These are phyloP conservation scores for Andrena bucephala DNA, from an alignment of 2,888 invertebrate species.

Conservation along the genomic window DNA sequence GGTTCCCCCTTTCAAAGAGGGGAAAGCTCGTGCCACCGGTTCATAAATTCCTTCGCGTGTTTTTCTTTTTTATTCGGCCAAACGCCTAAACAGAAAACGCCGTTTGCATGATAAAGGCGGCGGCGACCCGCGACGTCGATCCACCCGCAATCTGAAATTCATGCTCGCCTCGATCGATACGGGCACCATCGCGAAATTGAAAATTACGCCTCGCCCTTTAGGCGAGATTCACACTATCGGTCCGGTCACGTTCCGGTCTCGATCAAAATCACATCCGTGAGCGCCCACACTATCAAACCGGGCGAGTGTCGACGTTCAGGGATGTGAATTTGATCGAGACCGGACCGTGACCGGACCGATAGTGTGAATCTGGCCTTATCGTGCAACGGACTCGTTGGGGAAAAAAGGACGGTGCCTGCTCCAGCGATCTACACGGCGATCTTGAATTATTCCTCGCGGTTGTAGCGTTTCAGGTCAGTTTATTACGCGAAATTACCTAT, in stretches of 20 bases:
- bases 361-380: no score
- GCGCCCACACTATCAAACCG: no score
- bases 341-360: no score
- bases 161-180: slow-evolving; percentile 50
- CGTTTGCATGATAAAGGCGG: slow-evolving; percentile 58
- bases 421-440: slow-evolving; percentile 3
- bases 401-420: background rate
- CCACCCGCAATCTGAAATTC: slow-evolving; percentile 51
- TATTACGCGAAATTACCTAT: no score
- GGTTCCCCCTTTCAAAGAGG: background rate
- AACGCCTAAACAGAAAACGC: slow-evolving; percentile 57
- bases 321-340: no score
- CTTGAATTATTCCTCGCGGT: background rate
- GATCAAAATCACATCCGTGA: no score
- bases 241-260: no score
- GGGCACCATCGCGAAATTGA: slow-evolving; percentile 58
- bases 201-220: slow-evolving; percentile 42
- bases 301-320: no score
- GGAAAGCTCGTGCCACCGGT: slow-evolving; percentile 41
- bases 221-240: no score
- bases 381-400: background rate
- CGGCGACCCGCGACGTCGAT: slow-evolving; percentile 16
- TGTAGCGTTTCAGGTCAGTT: no score
- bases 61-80: slow-evolving; percentile 47
- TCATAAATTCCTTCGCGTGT: slow-evolving; percentile 61